Base-by-base conservation (phyloP, 2,113 vertebrate species). In the Oxygymnocypris stewartii region DNA sequence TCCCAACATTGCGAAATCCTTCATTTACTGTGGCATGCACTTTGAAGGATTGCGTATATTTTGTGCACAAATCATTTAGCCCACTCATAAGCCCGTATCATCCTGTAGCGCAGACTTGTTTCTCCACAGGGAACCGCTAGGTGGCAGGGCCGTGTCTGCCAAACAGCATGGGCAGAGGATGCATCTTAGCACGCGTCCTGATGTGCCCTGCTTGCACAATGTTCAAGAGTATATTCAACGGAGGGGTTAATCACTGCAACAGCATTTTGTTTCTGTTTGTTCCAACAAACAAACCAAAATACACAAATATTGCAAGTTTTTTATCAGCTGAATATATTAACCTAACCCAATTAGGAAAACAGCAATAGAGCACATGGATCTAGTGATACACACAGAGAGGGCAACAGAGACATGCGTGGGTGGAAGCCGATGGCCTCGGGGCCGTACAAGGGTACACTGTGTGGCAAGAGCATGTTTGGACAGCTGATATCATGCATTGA, bases 121-220 rank as follows among this genome's bases (percentile, higher is more conserved):
- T 76, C n/a, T 47, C 25, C 44, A n/a, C 13, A 89, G 75, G 4
- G 49, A 73, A 71, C 92, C 95, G 94, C 93, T 92, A 94, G 94
- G 87, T 94, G 95, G 89, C 95, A 92, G 90, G 35, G 90, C 75
- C 89, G 93, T 89, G 82, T 77, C 18, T 69, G 14, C 42, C 12
- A 37, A 81, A 74, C 31, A 65, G 61, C 88, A 78, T 74, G 16
- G 25, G 28, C 7, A 25, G 74, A 81, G 67, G 77, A 82, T 87
- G 69, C 85, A 49, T 47, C 23, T 40, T 16, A n/a, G 54, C 57
- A 76, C 13, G 79, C 25, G 40, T 51, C 44, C 63, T 82, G 81
- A 37, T 82, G 65, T 82, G 81, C 81, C 81, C 63, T 82, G 28
- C 6, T 80, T 63, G 78, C 78, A 80, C 37, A 63, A 10, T 65